Evolutionary conservation across 2,888 invertebrate genomes (phyloP), one percentile per base, ranked within the genome.

Genomic region (Eupithecia dodoneata): DNA sequence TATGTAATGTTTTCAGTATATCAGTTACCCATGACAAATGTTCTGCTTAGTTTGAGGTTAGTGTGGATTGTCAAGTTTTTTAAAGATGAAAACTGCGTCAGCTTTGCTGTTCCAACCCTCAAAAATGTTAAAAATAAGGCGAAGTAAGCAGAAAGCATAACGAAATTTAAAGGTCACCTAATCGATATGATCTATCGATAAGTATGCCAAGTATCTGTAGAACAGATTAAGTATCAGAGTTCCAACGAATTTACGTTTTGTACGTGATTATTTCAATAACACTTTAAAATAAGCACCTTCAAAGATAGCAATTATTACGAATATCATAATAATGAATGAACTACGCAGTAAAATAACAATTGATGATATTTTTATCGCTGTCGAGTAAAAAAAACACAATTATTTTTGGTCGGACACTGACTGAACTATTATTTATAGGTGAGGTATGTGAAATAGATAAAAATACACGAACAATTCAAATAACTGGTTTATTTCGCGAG

Each of bases 231-330:
- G 41, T 6, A 63, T 63, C 45, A 63, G 67, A 73, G 41, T 73
- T 18, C 52, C n/a, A 13, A 66, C 15, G 45, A 42, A 73, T 74
- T 42, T 52, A 71, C 65, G 65, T 52, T 63, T 65, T 4, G 42
- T 71, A 66, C 65, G 71, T 75, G 71, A 71, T 76, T 71, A 67
- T 73, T 65, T 47, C 18, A 67, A 74, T 67, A 71, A 49, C 9
- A 55, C 3, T 66, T 55, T 73, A 71, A 67, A 69, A 76, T 41
- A 41, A 5, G 59, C 45, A 69, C 59, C n/a, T 59, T 63, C 55
- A 52, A 45, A 47, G 44, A 65, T 73, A 6, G 55, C 49, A n/a
- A 15, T 71, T 59, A 63, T 72, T 72, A 74, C 66, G 65, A 52
- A 45, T 15, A 59, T 73, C 47, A 71, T 72, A 59, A 74, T 77